Conservation (phyloP, 2,888 invertebrate genomes). For the Cosmorhoe ocellata region DNA sequence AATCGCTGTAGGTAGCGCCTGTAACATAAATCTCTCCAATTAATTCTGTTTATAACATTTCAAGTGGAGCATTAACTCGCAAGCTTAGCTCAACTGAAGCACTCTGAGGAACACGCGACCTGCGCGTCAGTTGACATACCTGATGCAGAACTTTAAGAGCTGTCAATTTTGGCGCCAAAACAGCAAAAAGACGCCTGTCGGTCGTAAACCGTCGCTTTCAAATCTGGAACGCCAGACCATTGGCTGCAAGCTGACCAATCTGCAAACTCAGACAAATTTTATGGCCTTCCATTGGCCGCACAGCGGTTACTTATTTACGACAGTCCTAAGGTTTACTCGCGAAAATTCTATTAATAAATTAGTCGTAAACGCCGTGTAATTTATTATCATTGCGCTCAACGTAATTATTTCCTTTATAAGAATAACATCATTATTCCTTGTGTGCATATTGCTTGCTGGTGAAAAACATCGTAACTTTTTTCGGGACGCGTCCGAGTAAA, state of each 20-base stretch:
- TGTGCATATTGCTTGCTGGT: conserved; percentile 39
- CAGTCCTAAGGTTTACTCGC: conserved; percentile 76
- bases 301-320: conserved; percentile 77
- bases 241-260: conserved; percentile 72
- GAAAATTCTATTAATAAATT: conserved; percentile 82
- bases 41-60: conserved; percentile 30
- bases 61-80: conserved; percentile 7
- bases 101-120: not conserved
- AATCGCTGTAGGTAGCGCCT: conserved; percentile 39
- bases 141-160: conserved; percentile 38
- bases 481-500: conserved; percentile 28
- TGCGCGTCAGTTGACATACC: conserved; percentile 23
- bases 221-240: conserved; percentile 69
- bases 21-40: conserved; percentile 31
- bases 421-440: conserved; percentile 65
- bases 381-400: conserved; percentile 71
- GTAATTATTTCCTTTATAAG: conserved; percentile 80
- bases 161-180: conserved; percentile 81
- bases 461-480: conserved; percentile 36
- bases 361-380: conserved; percentile 75
- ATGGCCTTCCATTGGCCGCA: conserved; percentile 69
- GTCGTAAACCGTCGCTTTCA: conserved; percentile 79
- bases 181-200: conserved; percentile 71
- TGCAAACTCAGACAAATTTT: conserved; percentile 67
- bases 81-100: conserved; percentile 16